A percentile compares a stretch with the other conserved stretches of the same genome.
Conservation (phyloP, 2,888 invertebrate genomes). For the Gasteruption jaculator region DNA sequence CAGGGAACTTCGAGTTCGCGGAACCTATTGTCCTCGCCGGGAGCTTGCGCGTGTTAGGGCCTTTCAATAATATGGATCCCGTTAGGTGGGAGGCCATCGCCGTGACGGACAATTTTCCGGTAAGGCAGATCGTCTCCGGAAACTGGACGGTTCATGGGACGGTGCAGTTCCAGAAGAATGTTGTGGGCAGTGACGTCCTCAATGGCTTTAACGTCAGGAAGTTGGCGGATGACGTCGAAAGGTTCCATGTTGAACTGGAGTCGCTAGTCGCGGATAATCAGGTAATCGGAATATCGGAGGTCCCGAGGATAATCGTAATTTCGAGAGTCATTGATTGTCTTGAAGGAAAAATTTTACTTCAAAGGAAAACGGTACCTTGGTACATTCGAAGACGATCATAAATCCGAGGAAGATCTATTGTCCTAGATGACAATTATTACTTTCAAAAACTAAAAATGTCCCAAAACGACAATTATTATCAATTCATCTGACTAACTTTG, state of each 20-base stretch:
- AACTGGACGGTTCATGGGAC: slow-evolving; percentile 52
- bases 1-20: slow-evolving; percentile 34
- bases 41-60: slow-evolving; percentile 23
- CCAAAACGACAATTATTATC: slow-evolving; percentile 1
- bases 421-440: too few relatives aligned
- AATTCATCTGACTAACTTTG: neutral
- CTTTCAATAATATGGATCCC: slow-evolving; percentile 28
- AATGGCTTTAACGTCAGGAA: slow-evolving; percentile 41
- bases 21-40: slow-evolving; percentile 25
- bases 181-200: slow-evolving; percentile 41
- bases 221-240: slow-evolving; percentile 35
- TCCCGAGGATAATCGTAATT: neutral
- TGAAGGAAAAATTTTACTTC: too few relatives aligned
- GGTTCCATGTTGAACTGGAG: slow-evolving; percentile 16
- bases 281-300: slow-evolving; percentile 16
- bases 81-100: slow-evolving; percentile 29
- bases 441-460: too few relatives aligned
- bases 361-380: too few relatives aligned
- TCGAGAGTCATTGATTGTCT: too few relatives aligned
- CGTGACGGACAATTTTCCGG: slow-evolving; percentile 20
- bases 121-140: slow-evolving; percentile 50
- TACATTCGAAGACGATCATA: too few relatives aligned
- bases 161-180: slow-evolving; percentile 45
- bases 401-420: too few relatives aligned
- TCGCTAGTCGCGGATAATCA: slow-evolving; percentile 6